Evolutionary conservation across 2,888 invertebrate species (phyloP), one percentile per base, ranked within the genome.

Genomic region (Arge pagana): DNA sequence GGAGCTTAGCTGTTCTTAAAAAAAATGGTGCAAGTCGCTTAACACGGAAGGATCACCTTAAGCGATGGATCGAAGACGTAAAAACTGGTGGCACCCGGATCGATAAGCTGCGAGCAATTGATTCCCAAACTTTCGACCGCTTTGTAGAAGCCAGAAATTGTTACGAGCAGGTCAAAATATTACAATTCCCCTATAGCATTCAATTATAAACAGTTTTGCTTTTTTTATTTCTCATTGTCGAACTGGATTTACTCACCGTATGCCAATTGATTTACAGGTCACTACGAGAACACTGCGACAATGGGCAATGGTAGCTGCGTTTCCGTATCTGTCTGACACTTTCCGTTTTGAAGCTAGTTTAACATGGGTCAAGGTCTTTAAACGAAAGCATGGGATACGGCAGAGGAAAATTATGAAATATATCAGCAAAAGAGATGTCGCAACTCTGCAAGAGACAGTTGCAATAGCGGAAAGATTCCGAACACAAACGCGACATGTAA

Each of bases 281-380:
- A 55, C 55, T 15, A 55, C 42, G 5, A 35, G 49, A 15, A 57
- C 45, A 41, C 36, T 56, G 6, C 54, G 54, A 40, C 50, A 49
- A 52, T 54, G 56, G 52, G 52, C 54, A 37, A 50, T 45, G 50
- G 18, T 42, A 11, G 37, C 43, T 23, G 57, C 39, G 7, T 54
- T 54, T 31, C 50, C 48, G 19, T 50, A 35, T 11, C 39, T 50
- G 6, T 36, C 28, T 7, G 39, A 11, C 10, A n/a, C 30, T 4
- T 55, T 55, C 26, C 26, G 8, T 39, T 54, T 52, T 11, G 36
- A 16, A 3, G 53, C 53, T 6, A 43, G 53, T 16, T 11, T 16
- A 13, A 36, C 43, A 23, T 40, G 33, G 39, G 39, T 43, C 1
- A 41, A 23, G 43, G 7, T 23, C 36, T 56, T 48, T 11, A 54